These are phyloP conservation scores for Unio pictorum DNA, from an alignment of 2,888 invertebrate genomes.

Conservation along the genomic window DNA sequence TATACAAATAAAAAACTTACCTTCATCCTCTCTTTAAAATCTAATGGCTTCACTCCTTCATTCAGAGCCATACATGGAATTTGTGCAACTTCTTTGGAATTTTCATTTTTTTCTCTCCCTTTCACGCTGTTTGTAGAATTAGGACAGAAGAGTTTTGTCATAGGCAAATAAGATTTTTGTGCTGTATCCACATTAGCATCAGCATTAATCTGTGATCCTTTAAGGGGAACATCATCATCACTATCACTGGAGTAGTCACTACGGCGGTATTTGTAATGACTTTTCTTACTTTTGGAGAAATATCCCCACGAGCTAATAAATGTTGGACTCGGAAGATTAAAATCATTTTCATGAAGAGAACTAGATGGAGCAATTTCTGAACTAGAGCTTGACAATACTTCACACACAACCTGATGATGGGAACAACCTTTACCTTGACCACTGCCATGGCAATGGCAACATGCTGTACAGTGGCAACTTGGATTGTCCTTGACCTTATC, in stretches of 20 bases:
- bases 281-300: constrained; percentile 46
- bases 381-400: constrained; percentile 26
- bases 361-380: no score
- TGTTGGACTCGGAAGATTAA: constrained; percentile 32
- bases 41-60: constrained; percentile 53
- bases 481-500: constrained; percentile 2
- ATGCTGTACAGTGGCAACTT: constrained; percentile 36
- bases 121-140: constrained; percentile 23
- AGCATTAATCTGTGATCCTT: constrained; percentile 10
- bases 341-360: no score
- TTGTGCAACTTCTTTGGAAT: constrained; percentile 1
- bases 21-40: constrained; percentile 58
- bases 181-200: constrained; percentile 17
- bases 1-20: constrained; percentile 32
- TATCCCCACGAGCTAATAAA: constrained; percentile 58
- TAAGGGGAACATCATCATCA: constrained; percentile 48
- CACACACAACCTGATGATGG: constrained; percentile 19
- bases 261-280: constrained; percentile 59
- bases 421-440: constrained; percentile 13
- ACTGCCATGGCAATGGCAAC: constrained; percentile 33
- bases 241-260: constrained; percentile 64
- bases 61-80: constrained; percentile 8
- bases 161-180: constrained; percentile 45
- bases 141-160: constrained; percentile 22
- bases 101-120: constrained; percentile 17